These are phyloP conservation scores for Periparus ater DNA, from an alignment of 2,797 vertebrate species.

Conservation along the genomic window DNA sequence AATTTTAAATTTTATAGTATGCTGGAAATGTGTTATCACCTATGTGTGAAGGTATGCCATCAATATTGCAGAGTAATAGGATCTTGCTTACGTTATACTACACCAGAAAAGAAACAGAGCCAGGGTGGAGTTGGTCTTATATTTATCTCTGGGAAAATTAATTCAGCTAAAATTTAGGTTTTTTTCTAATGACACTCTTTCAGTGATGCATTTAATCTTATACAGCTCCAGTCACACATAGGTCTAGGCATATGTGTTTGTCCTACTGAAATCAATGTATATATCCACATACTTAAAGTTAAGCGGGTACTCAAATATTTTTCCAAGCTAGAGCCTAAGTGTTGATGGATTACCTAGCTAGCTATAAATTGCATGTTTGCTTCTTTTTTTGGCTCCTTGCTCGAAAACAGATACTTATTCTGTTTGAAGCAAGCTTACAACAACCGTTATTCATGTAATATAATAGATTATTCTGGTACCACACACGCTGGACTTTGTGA, in stretches of 20 bases:
- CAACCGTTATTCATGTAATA: background rate
- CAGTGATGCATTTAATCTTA: background rate
- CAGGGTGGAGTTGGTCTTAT: background rate
- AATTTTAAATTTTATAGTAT: background rate
- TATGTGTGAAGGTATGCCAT: background rate
- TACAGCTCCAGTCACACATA: background rate
- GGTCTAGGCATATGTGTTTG: background rate
- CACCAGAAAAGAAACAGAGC: background rate
- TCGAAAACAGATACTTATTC: background rate
- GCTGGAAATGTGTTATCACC: background rate
- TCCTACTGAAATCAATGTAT: background rate
- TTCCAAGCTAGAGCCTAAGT: background rate
- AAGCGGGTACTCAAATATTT: background rate
- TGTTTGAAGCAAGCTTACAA: background rate
- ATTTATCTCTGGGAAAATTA: background rate
- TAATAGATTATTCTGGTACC: background rate
- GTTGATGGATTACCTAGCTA: slow-evolving; percentile 7
- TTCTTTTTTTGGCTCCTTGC: background rate
- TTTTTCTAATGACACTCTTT: background rate
- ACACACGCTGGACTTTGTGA: rapidly evolving
- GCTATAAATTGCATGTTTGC: background rate
- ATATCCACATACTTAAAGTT: background rate
- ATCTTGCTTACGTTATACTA: background rate
- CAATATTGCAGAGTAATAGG: background rate
- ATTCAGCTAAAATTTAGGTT: background rate